Conservation (phyloP, 2,888 invertebrate genomes). For the Plagodis dolabraria region DNA sequence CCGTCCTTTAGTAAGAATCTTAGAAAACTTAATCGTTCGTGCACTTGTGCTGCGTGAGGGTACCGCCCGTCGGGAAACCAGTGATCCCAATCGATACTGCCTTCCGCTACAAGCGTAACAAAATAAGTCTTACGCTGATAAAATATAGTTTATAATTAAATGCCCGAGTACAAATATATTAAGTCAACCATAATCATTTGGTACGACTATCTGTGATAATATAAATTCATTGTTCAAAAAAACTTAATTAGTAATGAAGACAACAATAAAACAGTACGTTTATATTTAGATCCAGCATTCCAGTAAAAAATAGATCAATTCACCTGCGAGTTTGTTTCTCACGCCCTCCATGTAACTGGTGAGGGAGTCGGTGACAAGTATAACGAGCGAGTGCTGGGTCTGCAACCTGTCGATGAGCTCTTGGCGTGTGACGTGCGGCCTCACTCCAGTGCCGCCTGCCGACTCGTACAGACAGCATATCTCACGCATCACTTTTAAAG, state of each 20-base stretch:
- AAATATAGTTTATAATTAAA: too few relatives aligned
- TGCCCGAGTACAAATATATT: too few relatives aligned
- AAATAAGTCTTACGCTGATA: neutral
- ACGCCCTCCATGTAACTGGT: conserved; percentile 96
- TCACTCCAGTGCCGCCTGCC: conserved; percentile 82
- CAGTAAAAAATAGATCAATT: neutral
- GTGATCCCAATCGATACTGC: conserved; percentile 90
- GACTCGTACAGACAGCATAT: conserved; percentile 98
- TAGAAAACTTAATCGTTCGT: conserved; percentile 96
- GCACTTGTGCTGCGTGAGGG: conserved; percentile 96
- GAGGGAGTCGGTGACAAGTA: conserved; percentile 96
- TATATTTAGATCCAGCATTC: too few relatives aligned
- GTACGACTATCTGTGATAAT: too few relatives aligned
- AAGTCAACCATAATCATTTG: too few relatives aligned
- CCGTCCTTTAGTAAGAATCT: conserved; percentile 97
- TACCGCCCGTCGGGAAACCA: conserved; percentile 95
- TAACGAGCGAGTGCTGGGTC: conserved; percentile 95
- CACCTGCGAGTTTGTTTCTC: conserved; percentile 80
- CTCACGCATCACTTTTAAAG: conserved; percentile 97
- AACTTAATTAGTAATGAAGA: too few relatives aligned
- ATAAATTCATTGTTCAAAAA: neutral
- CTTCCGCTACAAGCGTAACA: conserved; percentile 82
- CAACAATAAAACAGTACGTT: neutral
- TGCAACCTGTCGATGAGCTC: conserved; percentile 96
- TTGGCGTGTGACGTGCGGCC: conserved; percentile 83